Conservation (phyloP, 2,113 vertebrate genomes). For the Campylomormyrus numenius region DNA sequence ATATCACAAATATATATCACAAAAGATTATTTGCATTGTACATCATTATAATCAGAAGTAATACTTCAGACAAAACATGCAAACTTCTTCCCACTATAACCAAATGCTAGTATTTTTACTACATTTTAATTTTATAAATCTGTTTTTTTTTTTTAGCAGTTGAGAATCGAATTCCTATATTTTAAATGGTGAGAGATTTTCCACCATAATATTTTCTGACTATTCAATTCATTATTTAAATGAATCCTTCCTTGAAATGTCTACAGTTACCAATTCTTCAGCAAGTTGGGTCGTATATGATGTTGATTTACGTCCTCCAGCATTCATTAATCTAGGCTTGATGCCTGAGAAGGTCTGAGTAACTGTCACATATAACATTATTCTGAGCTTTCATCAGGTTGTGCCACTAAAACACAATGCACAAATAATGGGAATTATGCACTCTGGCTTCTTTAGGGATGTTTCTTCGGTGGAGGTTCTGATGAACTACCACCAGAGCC, state of each 20-base stretch:
- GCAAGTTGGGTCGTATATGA: not conserved
- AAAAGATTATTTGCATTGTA: not conserved
- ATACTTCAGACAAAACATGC: not conserved
- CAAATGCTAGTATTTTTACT: not conserved
- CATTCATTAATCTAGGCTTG: not conserved
- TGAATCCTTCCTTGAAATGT: not conserved
- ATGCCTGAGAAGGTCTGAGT: not conserved
- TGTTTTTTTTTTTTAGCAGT: not conserved
- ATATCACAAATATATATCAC: not conserved
- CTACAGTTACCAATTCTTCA: not conserved
- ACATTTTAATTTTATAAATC: not conserved
- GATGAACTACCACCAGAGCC: slow-evolving; percentile 90
- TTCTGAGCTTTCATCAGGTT: not conserved
- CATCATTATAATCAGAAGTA: not conserved
- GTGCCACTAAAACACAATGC: not conserved
- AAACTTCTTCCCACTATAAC: not conserved
- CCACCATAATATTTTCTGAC: not conserved
- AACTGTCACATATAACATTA: not conserved
- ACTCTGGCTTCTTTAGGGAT: slow-evolving; percentile 63
- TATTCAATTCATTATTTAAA: too few relatives aligned
- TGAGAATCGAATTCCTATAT: not conserved
- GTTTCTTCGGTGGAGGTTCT: slow-evolving; percentile 89
- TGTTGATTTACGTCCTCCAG: not conserved
- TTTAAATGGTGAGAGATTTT: not conserved
- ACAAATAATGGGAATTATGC: not conserved